Evolutionary conservation across 2,888 invertebrate genomes (phyloP).

Genomic region (Tenodera sinensis): DNA sequence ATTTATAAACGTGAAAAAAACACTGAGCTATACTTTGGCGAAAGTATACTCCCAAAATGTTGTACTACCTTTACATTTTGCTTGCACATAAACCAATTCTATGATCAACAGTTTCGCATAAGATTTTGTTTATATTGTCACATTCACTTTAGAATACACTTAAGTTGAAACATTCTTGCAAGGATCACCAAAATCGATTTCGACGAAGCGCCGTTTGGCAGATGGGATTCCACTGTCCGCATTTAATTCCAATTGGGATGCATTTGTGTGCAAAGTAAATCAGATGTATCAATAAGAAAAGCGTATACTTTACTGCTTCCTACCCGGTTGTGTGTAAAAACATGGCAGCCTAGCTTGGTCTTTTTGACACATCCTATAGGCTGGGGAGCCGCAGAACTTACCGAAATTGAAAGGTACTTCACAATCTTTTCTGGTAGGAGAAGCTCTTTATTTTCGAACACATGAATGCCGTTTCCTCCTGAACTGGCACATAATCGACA

Average conservation of each 20-base stretch:
- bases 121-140: neutral
- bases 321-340: conserved; percentile 11
- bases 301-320: neutral
- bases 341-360: conserved; percentile 14
- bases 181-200: neutral
- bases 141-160: neutral
- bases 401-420: conserved; percentile 30
- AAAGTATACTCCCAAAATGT: too few relatives aligned
- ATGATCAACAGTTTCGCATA: neutral
- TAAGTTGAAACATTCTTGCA: neutral
- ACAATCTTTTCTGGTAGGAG: conserved; percentile 26
- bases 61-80: too few relatives aligned
- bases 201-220: neutral
- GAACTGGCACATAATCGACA: conserved; percentile 30
- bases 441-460: conserved; percentile 24
- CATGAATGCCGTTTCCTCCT: conserved; percentile 13
- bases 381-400: conserved; percentile 19
- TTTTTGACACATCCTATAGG: conserved; percentile 28
- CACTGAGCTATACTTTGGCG: too few relatives aligned
- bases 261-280: neutral
- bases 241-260: neutral
- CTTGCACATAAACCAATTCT: too few relatives aligned
- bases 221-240: neutral
- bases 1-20: too few relatives aligned
- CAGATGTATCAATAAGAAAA: neutral